Evolutionary conservation across 2,888 invertebrate species (phyloP).

Genomic region (Nomada fucata): DNA sequence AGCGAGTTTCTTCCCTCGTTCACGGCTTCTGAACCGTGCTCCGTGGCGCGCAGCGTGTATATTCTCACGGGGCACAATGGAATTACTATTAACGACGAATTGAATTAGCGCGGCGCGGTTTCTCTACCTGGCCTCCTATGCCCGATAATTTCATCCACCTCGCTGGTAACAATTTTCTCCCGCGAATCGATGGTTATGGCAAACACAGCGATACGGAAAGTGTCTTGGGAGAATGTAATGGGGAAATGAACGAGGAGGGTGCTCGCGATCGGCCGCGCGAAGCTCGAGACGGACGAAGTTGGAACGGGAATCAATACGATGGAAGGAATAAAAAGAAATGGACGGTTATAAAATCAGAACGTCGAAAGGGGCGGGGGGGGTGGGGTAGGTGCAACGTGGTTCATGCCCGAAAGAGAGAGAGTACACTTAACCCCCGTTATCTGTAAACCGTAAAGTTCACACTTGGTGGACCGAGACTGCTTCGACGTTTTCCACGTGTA

Average conservation of each 20-base stretch:
- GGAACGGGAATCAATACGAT: slow-evolving; percentile 33
- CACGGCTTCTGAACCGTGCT: background rate
- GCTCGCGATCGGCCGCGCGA: background rate
- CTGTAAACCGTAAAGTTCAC: slow-evolving; percentile 72
- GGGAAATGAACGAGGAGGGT: background rate
- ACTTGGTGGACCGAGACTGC: slow-evolving; percentile 51
- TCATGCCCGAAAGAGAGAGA: slow-evolving; percentile 38
- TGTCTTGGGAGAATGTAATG: background rate
- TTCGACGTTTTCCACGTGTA: slow-evolving; percentile 42
- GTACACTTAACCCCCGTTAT: slow-evolving; percentile 71
- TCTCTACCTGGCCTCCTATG: too few relatives aligned
- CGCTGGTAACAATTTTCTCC: too few relatives aligned
- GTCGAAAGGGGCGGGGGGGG: background rate
- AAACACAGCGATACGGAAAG: background rate
- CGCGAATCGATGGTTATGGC: background rate
- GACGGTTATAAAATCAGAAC: slow-evolving; percentile 51
- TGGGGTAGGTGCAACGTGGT: slow-evolving; percentile 21
- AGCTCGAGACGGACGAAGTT: background rate
- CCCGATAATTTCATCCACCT: too few relatives aligned
- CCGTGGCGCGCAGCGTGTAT: background rate
- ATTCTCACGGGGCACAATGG: background rate
- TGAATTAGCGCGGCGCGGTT: background rate
- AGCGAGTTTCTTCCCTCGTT: background rate
- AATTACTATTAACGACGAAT: slow-evolving; percentile 1
- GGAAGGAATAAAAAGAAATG: slow-evolving; percentile 39